Conservation (phyloP, 2,113 vertebrate species). For the Bagarius yarrelli region DNA sequence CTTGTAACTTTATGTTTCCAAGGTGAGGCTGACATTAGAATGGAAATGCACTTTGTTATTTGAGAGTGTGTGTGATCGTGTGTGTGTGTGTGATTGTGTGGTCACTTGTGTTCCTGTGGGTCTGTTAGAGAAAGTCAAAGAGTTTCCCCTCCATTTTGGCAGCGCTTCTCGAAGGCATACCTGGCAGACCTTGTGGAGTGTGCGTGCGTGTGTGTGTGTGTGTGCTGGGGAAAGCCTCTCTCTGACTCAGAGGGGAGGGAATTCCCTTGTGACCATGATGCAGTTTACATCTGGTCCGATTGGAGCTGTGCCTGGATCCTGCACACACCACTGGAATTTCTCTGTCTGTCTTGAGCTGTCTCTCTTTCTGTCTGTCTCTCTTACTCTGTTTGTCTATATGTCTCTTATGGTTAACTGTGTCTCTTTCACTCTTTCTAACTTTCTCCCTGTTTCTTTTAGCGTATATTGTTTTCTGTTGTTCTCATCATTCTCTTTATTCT, state of each 20-base stretch:
- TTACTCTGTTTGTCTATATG: neutral
- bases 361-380: neutral
- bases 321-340: constrained; percentile 55
- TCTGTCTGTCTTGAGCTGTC: neutral
- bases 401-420: neutral
- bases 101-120: constrained; percentile 35
- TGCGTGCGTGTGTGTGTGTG: constrained; percentile 46
- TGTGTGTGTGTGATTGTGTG: constrained; percentile 15
- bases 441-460: neutral
- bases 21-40: constrained; percentile 7
- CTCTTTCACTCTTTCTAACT: neutral
- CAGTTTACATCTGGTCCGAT: constrained; percentile 83
- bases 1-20: constrained; percentile 23
- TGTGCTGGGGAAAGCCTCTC: constrained; percentile 83
- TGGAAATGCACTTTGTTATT: constrained; percentile 23
- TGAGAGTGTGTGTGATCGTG: neutral
- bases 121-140: constrained; percentile 42
- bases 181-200: constrained; percentile 66
- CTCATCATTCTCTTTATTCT: neutral
- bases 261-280: constrained; percentile 88
- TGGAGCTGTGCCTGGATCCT: constrained; percentile 73
- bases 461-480: neutral
- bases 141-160: constrained; percentile 60
- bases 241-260: constrained; percentile 88
- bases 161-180: constrained; percentile 60